A percentile compares a stretch with the other conserved stretches of the same genome.
phyloP scores from a whole-genome alignment of 2,888 invertebrate genomes.

The Cyclophora punctaria region DNA sequence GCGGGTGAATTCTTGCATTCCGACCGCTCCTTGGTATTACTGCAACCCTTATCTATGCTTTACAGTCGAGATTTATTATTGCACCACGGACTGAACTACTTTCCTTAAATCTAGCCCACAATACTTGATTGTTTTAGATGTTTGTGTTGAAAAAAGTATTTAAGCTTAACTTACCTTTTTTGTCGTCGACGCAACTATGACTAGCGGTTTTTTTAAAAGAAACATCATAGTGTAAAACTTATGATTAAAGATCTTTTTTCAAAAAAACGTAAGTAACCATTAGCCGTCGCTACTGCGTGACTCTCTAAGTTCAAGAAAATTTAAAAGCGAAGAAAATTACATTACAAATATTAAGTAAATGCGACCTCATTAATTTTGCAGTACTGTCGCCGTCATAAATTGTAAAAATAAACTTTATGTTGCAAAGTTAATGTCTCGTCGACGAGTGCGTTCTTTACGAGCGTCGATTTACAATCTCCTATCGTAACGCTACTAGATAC shows the following conservation, averaged over 20 bases:
- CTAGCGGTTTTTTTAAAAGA: too few species aligned
- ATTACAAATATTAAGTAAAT: constrained; percentile 5
- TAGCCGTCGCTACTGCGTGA: too few species aligned
- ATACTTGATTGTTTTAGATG: too few species aligned
- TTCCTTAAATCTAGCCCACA: too few species aligned
- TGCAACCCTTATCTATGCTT: constrained; percentile 29
- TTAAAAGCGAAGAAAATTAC: not conserved
- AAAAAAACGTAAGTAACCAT: too few species aligned
- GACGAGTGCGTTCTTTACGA: constrained; percentile 32
- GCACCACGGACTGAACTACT: not conserved
- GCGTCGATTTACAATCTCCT: constrained; percentile 47
- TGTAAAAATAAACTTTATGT: not conserved
- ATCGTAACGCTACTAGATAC: constrained; percentile 34
- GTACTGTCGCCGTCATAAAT: too few species aligned
- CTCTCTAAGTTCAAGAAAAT: too few species aligned
- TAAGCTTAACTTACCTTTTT: too few species aligned
- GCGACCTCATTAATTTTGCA: not conserved
- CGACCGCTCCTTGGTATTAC: constrained; percentile 18
- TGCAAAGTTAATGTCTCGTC: constrained; percentile 6
- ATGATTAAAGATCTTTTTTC: too few species aligned
- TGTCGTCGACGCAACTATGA: too few species aligned
- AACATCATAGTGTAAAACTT: too few species aligned
- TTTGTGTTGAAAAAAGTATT: too few species aligned
- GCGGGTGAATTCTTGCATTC: constrained; percentile 7
- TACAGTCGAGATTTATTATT: constrained; percentile 32